A percentile compares a stretch with the other conserved stretches of the same genome.
phyloP scores from a whole-genome alignment of 2,888 invertebrate genomes.

The Zygothrica quintamaculata region DNA sequence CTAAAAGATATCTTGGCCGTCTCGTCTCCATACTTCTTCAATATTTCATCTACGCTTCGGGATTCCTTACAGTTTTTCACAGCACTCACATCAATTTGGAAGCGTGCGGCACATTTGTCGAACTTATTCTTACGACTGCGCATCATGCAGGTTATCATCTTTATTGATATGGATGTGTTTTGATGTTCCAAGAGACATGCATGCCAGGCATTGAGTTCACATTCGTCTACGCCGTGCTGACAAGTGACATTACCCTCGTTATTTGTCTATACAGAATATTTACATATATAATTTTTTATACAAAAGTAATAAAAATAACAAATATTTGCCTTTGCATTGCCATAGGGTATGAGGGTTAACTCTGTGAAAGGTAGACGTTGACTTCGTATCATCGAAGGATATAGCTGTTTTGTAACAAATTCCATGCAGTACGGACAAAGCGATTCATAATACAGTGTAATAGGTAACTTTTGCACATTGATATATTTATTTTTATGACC shows the following conservation, averaged over 20 bases:
- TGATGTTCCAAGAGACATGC: constrained; percentile 82
- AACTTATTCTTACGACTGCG: constrained; percentile 51
- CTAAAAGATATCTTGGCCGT: constrained; percentile 73
- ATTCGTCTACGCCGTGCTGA: constrained; percentile 82
- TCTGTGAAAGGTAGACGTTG: constrained; percentile 54
- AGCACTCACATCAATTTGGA: constrained; percentile 64
- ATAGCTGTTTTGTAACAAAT: constrained; percentile 62
- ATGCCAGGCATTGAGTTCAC: constrained; percentile 82
- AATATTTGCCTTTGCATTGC: constrained; percentile 65
- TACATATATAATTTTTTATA: not conserved
- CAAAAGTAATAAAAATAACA: too few relatives aligned
- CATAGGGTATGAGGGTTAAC: constrained; percentile 70
- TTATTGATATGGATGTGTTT: constrained; percentile 59
- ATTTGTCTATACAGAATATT: constrained; percentile 15
- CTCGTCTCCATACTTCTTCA: constrained; percentile 74
- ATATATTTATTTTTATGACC: not conserved
- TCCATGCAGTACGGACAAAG: constrained; percentile 69
- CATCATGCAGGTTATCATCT: constrained; percentile 82
- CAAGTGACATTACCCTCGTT: constrained; percentile 60
- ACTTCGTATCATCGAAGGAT: constrained; percentile 53
- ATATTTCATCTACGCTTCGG: constrained; percentile 69
- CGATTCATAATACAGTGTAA: constrained; percentile 74
- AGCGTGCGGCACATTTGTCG: constrained; percentile 64
- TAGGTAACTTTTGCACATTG: constrained; percentile 43
- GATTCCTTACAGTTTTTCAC: constrained; percentile 70